These are phyloP conservation scores for Mythimna impura DNA, from an alignment of 2,888 invertebrate species.

Conservation along the genomic window DNA sequence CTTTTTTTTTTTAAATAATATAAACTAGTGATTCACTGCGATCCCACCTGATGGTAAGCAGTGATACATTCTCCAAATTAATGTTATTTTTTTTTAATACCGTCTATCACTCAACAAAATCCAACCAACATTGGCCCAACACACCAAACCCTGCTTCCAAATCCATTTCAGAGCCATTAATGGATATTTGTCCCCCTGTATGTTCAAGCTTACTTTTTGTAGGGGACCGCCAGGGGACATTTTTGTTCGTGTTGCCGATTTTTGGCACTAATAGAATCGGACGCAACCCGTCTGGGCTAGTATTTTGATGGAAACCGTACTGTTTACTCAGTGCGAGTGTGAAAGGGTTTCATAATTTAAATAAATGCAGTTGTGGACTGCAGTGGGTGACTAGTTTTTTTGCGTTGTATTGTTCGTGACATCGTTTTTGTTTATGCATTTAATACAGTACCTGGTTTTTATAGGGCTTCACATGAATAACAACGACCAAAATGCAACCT, in stretches of 20 bases:
- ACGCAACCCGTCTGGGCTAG: conserved; percentile 43
- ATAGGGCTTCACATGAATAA: background rate
- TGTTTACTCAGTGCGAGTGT: conserved; percentile 44
- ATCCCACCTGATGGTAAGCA: no score
- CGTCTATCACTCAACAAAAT: background rate
- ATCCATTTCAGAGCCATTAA: conserved; percentile 62
- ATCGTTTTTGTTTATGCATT: background rate
- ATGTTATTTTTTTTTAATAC: background rate
- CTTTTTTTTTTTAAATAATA: no score
- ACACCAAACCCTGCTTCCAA: conserved; percentile 43
- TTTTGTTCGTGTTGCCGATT: conserved; percentile 77
- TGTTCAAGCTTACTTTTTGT: conserved; percentile 66
- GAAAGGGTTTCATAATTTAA: conserved; percentile 51
- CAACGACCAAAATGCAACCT: no score
- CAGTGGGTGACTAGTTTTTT: conserved; percentile 9
- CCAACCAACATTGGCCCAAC: conserved; percentile 18
- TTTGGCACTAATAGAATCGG: conserved; percentile 75
- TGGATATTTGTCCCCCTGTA: conserved; percentile 68
- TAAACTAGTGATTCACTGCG: no score
- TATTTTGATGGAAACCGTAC: conserved; percentile 65
- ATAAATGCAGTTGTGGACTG: conserved; percentile 28
- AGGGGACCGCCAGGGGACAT: conserved; percentile 50
- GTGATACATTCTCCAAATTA: no score
- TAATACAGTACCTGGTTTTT: background rate
- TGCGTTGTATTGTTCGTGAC: background rate